A percentile compares a stretch with the other conserved stretches of the same genome.
phyloP scores from a whole-genome alignment of 2,888 invertebrate species.

The Heteromyza rotundicornis region DNA sequence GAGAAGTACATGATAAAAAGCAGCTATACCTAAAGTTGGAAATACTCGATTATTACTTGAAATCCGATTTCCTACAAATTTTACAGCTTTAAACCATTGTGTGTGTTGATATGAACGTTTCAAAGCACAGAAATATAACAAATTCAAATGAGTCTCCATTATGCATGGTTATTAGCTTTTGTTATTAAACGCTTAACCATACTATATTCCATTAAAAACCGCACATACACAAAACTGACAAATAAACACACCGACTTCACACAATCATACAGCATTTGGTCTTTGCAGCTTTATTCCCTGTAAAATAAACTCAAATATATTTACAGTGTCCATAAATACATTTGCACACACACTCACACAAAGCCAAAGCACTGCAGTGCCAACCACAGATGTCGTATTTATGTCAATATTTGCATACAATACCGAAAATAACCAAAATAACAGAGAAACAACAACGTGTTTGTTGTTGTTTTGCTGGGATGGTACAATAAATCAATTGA shows the following conservation, averaged over 20 bases:
- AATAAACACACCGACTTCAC: neutral
- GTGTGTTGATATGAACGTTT: too few species aligned
- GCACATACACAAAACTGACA: neutral
- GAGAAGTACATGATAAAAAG: too few species aligned
- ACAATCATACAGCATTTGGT: neutral
- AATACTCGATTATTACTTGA: too few species aligned
- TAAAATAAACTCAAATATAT: neutral
- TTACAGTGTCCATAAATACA: neutral
- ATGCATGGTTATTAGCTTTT: too few species aligned
- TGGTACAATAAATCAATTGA: slow-evolving; percentile 51
- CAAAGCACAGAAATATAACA: too few species aligned
- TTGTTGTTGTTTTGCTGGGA: slow-evolving; percentile 1
- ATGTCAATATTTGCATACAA: slow-evolving; percentile 53
- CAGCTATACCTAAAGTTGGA: too few species aligned
- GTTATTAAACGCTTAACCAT: too few species aligned
- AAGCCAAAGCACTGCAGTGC: slow-evolving; percentile 8
- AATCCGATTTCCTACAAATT: too few species aligned
- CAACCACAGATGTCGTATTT: slow-evolving; percentile 47
- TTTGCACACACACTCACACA: neutral
- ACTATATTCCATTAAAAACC: neutral
- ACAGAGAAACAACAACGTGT: neutral
- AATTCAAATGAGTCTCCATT: too few species aligned
- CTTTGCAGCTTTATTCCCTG: neutral
- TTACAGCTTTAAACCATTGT: too few species aligned
- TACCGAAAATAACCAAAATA: slow-evolving; percentile 46